phyloP scores from a whole-genome alignment of 2,888 invertebrate species.

The Cantharis nigra region DNA sequence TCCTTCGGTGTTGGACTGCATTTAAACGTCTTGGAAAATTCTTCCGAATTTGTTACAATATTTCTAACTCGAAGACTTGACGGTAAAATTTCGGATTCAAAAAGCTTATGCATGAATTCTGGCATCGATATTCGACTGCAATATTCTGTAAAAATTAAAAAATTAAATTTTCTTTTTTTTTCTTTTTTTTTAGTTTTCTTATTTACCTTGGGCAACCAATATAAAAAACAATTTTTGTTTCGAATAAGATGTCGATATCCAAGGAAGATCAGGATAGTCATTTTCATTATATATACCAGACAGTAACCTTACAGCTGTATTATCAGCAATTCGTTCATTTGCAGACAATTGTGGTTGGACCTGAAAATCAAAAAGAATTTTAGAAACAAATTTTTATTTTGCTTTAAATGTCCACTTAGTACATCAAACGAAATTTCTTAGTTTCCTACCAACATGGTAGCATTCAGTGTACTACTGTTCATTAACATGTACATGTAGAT shows the following conservation, averaged over 20 bases:
- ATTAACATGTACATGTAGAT: slow-evolving; percentile 10
- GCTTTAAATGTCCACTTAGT: not conserved
- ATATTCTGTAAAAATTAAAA: slow-evolving; percentile 38
- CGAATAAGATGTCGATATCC: slow-evolving; percentile 34
- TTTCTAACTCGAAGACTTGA: slow-evolving; percentile 39
- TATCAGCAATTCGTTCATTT: slow-evolving; percentile 40
- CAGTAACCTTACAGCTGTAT: slow-evolving; percentile 39
- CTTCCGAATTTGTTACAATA: slow-evolving; percentile 38
- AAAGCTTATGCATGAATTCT: slow-evolving; percentile 39
- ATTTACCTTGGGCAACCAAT: slow-evolving; percentile 44
- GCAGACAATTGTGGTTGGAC: slow-evolving; percentile 28
- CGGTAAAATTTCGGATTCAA: slow-evolving; percentile 40
- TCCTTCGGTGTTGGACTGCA: slow-evolving; percentile 27
- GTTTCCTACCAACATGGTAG: slow-evolving; percentile 16
- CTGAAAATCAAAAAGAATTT: slow-evolving; percentile 10
- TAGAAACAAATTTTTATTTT: no score
- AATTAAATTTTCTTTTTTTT: no score
- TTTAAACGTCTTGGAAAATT: slow-evolving; percentile 35
- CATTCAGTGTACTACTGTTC: slow-evolving; percentile 18
- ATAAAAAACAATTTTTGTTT: slow-evolving; percentile 41
- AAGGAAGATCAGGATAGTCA: slow-evolving; percentile 33
- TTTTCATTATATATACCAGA: slow-evolving; percentile 26
- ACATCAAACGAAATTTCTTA: slow-evolving; percentile 29
- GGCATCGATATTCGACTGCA: slow-evolving; percentile 34
- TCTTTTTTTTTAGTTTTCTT: no score